phyloP scores from a whole-genome alignment of 2,113 vertebrate genomes.

The Furnarius figulus region DNA sequence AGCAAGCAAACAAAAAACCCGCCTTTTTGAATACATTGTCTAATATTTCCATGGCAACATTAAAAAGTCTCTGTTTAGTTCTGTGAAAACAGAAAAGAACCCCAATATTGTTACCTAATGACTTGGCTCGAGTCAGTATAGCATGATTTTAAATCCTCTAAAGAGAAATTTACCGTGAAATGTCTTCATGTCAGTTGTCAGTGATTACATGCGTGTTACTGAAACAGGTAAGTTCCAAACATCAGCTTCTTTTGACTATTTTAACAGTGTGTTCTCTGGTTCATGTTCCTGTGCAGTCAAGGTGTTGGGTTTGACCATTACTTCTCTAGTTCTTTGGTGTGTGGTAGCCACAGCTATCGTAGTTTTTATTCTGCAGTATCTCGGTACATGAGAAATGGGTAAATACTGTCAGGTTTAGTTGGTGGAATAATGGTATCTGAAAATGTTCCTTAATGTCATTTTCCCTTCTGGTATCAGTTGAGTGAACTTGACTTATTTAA shows the following conservation, averaged over 20 bases:
- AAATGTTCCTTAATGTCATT: not conserved
- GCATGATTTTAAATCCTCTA: not conserved
- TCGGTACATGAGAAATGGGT: not conserved
- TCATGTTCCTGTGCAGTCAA: not conserved
- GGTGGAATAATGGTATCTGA: not conserved
- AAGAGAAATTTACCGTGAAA: not conserved
- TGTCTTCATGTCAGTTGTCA: not conserved
- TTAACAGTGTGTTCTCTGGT: not conserved
- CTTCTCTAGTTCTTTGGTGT: not conserved
- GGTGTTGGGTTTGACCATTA: not conserved
- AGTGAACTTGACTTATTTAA: not conserved
- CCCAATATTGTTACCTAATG: not conserved
- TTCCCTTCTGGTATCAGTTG: not conserved
- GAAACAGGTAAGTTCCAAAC: not conserved
- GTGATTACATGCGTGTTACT: not conserved
- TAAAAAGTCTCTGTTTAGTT: not conserved
- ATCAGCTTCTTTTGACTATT: not conserved
- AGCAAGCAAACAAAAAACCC: not conserved
- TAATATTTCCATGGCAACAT: conserved; percentile 25
- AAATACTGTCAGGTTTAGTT: not conserved
- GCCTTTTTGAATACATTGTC: not conserved
- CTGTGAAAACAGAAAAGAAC: not conserved
- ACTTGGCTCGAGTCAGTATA: not conserved
- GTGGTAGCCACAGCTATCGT: not conserved
- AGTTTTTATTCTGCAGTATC: not conserved